Percentiles rank a stretch among this genome's conserved stretches.
phyloP scores from a whole-genome alignment of 2,113 vertebrate species.

The Penelope pileata region DNA sequence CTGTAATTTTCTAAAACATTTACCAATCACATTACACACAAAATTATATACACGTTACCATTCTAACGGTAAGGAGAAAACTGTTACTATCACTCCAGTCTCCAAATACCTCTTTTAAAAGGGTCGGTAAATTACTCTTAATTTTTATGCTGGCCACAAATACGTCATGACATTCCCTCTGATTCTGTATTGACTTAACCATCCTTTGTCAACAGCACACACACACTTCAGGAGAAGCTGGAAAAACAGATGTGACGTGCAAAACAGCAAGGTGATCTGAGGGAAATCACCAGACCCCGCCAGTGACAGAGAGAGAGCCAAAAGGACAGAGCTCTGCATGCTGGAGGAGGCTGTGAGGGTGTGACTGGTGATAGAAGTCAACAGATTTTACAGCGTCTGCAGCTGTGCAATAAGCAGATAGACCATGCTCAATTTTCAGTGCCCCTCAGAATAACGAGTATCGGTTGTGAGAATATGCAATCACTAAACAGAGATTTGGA shows the following conservation, averaged over 20 bases:
- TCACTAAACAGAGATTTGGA: background rate
- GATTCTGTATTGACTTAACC: background rate
- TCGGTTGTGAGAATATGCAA: background rate
- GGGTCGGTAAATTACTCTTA: background rate
- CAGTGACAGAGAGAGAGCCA: background rate
- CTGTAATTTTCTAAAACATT: background rate
- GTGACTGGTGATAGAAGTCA: background rate
- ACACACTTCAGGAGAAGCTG: background rate
- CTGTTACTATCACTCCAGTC: background rate
- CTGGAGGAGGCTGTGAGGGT: background rate
- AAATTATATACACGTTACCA: background rate
- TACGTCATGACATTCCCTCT: background rate
- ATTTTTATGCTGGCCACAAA: background rate
- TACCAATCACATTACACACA: background rate
- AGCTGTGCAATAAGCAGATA: background rate
- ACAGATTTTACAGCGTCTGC: background rate
- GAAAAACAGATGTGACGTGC: fast-evolving
- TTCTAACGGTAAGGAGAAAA: background rate
- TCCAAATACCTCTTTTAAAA: background rate
- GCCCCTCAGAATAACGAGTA: background rate
- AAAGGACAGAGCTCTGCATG: fast-evolving
- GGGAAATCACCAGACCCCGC: background rate
- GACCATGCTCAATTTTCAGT: background rate
- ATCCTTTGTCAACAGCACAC: fast-evolving
- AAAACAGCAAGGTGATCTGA: background rate